Evolutionary conservation across 1,140 invertebrate genomes (phyloP), one percentile per base, ranked within the genome.

Genomic region (Drosophila kikkawai): DNA sequence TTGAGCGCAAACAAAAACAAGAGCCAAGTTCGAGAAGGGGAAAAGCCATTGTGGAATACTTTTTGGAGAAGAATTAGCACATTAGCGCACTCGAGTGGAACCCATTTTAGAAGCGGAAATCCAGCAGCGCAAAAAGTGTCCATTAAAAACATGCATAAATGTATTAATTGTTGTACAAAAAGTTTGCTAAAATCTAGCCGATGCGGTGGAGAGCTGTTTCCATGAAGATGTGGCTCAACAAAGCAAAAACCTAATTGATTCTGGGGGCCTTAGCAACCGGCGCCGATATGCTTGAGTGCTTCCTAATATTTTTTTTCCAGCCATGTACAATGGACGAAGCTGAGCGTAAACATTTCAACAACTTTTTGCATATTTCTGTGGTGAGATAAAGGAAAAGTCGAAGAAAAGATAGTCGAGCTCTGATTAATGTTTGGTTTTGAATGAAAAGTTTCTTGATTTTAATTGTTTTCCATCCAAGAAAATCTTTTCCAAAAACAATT

Each of bases 271-370:
- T 69, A 60, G 70, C 59, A 85, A 82, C 75, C 60, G 85, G 70
- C 85, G 63, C 76, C 74, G 85, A 68, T 71, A 41, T 75, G 81
- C 69, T 70, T 53, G 64, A 90, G 85, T 69, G 79, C 67, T 44
- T 48, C 48, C 45, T 61, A 66, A 75, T 75, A 68, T 76, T 88
- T 67, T 84, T 84, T 73, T 19, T 69, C 69, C 73, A 80, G 7
- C 63, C 69, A 79, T 79, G 75, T 90, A 81, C 79, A 85, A 67
- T 84, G 81, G 50, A 82, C 81, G 69, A 85, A 90, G 73, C 85
- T 90, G 67, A 88, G 81, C 85, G 85, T 90, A 82, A 88, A 88
- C 65, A 90, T 90, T 88, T 85, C 85, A 90, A 74, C 85, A 82
- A 70, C 65, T 68, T 75, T 80, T 69, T 29, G 34, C 53, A 56